Base-by-base conservation (phyloP, 2,797 vertebrate species). In the Pangasius larnaudii region DNA sequence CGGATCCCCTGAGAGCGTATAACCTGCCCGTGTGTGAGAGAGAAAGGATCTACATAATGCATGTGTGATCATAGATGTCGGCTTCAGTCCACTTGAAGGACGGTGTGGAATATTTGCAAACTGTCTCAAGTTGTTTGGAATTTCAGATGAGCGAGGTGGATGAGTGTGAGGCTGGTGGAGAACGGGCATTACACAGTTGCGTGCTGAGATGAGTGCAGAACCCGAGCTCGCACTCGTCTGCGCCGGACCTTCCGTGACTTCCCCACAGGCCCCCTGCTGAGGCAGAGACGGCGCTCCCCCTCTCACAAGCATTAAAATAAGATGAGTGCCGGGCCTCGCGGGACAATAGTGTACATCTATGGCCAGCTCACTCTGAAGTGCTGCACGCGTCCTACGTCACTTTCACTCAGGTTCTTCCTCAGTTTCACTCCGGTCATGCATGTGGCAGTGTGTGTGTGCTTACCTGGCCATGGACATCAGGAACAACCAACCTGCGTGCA, bases 261-360 rank as follows among this genome's bases (percentile, higher is more conserved):
- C 91, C 92, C 87, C 86, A 92, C 92, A 92, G 94, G 92, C 93
- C 95, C 94, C 95, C 95, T 95, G 95, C 95, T 96, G 96, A 91
- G 95, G 89, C 90, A 91, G 93, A 94, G 94, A 94, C 91, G 93
- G 92, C 93, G 92, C 95, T 91, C 93, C 77, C 63, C 71, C 94
- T 94, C 95, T 95, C 95, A 92, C 91, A 93, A 82, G 81, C 95
- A 96, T 96, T 96, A 96, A 96, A 95, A 95, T 95, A 95, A 94
- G 93, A 96, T 92, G 91, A 92, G 86, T 67, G 79, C 56, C 42
- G 89, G 90, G 85, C 33, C 81, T 82, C 85, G 84, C 30, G 71
- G 85, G 92, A 90, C 92, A 92, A 90, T 91, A 92, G 93, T 92
- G 93, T 94, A 95, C 93, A 94, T 91, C 89, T 92, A 91, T 89